Evolutionary conservation across 1,140 invertebrate genomes (phyloP).

Genomic region (Hyles euphorbiae): DNA sequence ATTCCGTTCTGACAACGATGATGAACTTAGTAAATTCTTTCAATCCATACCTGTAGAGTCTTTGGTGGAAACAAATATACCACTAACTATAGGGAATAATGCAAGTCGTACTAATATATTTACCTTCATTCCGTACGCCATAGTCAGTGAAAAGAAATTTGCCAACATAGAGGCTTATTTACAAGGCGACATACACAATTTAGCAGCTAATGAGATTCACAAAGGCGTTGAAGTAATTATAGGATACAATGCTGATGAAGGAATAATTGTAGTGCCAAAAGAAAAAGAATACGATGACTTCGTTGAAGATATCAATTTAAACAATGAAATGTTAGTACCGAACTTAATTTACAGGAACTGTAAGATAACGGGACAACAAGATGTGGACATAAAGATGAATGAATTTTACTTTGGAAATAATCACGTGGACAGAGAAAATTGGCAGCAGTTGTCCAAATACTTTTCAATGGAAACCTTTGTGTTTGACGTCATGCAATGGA

Average conservation of each 20-base stretch:
- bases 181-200: constrained; percentile 37
- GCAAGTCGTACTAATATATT: too few relatives aligned
- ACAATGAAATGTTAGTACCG: constrained; percentile 44
- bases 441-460: constrained; percentile 12
- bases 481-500: constrained; percentile 13
- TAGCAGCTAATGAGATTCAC: constrained; percentile 38
- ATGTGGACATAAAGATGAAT: constrained; percentile 13
- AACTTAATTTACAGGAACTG: constrained; percentile 25
- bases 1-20: constrained; percentile 22
- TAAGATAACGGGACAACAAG: constrained; percentile 21
- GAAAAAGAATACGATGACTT: neutral
- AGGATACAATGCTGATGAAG: constrained; percentile 16
- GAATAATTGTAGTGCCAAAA: constrained; percentile 4
- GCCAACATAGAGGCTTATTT: constrained; percentile 40
- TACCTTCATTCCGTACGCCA: too few relatives aligned
- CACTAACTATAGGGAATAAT: neutral
- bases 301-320: constrained; percentile 19
- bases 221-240: constrained; percentile 65
- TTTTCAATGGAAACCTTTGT: constrained; percentile 16
- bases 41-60: constrained; percentile 25
- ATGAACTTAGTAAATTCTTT: constrained; percentile 31
- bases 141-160: too few relatives aligned
- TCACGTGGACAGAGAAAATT: constrained; percentile 2
- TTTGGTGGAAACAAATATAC: constrained; percentile 12
- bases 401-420: constrained; percentile 14